Evolutionary conservation across 1,140 invertebrate genomes (phyloP).

Genomic region (Phthorimaea operculella): DNA sequence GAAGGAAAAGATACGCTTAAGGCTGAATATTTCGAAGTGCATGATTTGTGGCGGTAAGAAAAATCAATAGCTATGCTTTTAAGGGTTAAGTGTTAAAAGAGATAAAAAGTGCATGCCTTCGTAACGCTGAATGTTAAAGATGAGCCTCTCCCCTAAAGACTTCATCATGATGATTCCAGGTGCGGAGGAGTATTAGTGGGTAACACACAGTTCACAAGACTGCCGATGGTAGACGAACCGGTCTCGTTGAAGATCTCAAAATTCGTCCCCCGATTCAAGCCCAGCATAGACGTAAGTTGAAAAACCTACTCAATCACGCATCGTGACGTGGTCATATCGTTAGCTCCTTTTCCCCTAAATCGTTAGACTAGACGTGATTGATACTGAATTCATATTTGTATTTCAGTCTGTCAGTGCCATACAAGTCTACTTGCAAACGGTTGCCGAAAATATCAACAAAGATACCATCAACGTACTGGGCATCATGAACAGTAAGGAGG

Average conservation of each 20-base stretch:
- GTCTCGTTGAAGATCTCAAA: slow-evolving; percentile 18
- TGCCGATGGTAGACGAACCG: slow-evolving; percentile 8
- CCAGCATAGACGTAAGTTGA: not conserved
- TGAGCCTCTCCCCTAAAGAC: no score
- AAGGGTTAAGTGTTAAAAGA: no score
- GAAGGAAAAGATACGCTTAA: no score
- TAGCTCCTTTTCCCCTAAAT: no score
- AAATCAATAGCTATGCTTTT: no score
- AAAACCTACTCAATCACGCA: no score
- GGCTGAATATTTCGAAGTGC: no score
- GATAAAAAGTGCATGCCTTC: no score
- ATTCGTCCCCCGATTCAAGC: slow-evolving; percentile 15
- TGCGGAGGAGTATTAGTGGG: slow-evolving; percentile 27
- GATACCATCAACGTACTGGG: slow-evolving; percentile 18
- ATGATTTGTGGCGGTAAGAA: no score
- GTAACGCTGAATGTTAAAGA: no score
- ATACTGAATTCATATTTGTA: not conserved
- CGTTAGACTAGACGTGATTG: no score
- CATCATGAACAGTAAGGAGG: slow-evolving; percentile 8
- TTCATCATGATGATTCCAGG: slow-evolving; percentile 1
- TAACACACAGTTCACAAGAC: slow-evolving; percentile 19
- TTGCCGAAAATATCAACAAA: slow-evolving; percentile 27
- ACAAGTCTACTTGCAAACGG: slow-evolving; percentile 25
- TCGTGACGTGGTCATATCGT: no score
- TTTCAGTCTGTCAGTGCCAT: slow-evolving; percentile 21